These are phyloP conservation scores for Elaphurus davidianus DNA, from an alignment of 2,113 vertebrate species.

Conservation along the genomic window DNA sequence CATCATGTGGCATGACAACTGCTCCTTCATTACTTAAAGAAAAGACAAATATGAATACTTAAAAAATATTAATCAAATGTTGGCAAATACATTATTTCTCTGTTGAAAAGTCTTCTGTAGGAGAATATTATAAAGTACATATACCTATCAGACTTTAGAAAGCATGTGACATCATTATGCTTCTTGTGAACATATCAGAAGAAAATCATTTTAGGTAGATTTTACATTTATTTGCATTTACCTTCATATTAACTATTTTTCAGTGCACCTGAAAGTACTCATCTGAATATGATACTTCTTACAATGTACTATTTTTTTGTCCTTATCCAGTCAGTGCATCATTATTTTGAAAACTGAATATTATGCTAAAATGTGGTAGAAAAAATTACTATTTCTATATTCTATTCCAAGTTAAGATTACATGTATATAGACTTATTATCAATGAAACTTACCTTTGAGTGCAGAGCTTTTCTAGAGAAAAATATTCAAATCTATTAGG, in stretches of 20 bases:
- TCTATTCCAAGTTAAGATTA: not conserved
- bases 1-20: not conserved
- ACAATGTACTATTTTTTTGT: not conserved
- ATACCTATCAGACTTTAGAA: not conserved
- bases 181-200: not conserved
- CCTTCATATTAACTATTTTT: not conserved
- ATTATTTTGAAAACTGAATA: not conserved
- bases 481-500: not conserved
- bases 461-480: conserved; percentile 79
- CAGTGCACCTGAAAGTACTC: not conserved
- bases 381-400: not conserved
- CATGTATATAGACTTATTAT: conserved; percentile 2
- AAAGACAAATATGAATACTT: conserved; percentile 29
- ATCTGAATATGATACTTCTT: not conserved
- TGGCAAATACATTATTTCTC: not conserved
- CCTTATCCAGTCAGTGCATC: not conserved
- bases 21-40: conserved; percentile 52
- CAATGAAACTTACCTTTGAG: conserved; percentile 83
- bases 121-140: not conserved
- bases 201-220: not conserved
- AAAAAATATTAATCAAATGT: conserved; percentile 21
- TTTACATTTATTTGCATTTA: not conserved
- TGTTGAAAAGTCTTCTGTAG: not conserved
- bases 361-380: not conserved
- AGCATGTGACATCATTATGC: not conserved